Percentiles rank a stretch among this genome's conserved stretches.
Conservation (phyloP, 2,888 invertebrate species). For the Dioctria rufipes region DNA sequence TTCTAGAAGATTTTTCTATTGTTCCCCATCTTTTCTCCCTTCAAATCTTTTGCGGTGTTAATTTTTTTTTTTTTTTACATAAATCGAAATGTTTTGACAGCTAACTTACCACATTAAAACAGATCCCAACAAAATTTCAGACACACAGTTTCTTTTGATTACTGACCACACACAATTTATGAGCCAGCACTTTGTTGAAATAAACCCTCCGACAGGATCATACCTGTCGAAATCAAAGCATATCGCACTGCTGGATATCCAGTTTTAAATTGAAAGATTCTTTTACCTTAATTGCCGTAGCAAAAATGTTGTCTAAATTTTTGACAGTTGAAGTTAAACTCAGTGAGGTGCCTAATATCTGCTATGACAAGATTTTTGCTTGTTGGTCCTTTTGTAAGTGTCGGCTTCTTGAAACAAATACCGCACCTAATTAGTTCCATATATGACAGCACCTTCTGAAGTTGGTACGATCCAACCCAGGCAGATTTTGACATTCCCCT, state of each 20-base stretch:
- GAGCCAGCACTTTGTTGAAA: neutral
- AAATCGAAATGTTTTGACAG: constrained; percentile 71
- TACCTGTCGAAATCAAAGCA: constrained; percentile 19
- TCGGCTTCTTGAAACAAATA: no score
- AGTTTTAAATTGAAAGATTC: neutral
- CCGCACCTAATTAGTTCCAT: no score
- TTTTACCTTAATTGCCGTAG: constrained; percentile 17
- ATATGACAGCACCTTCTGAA: no score
- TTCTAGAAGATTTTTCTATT: neutral
- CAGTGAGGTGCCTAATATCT: neutral
- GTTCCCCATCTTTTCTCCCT: neutral
- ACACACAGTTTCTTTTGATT: neutral
- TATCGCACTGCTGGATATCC: constrained; percentile 25
- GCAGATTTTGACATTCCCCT: no score
- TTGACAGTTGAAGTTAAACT: neutral
- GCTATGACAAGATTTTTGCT: no score
- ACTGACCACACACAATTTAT: constrained; percentile 29
- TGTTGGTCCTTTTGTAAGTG: no score
- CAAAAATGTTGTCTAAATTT: neutral
- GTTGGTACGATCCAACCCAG: no score
- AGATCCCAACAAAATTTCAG: neutral
- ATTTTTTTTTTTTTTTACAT: constrained; percentile 59
- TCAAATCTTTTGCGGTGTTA: neutral
- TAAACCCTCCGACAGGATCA: constrained; percentile 1
- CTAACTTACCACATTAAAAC: constrained; percentile 67